A percentile compares a stretch with the other conserved stretches of the same genome.
Conservation (phyloP, 2,797 vertebrate genomes). For the Poliocrania exsul region DNA sequence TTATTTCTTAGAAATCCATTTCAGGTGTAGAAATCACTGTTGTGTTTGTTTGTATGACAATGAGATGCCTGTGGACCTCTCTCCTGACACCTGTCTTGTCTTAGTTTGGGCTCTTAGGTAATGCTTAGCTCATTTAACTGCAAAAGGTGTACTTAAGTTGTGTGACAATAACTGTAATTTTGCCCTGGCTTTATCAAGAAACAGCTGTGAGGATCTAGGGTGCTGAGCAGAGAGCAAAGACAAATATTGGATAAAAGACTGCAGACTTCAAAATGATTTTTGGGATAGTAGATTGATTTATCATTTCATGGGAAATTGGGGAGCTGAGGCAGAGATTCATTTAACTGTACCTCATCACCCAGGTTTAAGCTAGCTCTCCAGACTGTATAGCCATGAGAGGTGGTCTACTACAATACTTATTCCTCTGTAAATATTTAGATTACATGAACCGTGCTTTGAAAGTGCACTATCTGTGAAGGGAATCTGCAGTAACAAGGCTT, state of each 20-base stretch:
- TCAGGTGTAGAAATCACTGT: not conserved
- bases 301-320: not conserved
- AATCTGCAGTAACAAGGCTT: not conserved
- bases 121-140: not conserved
- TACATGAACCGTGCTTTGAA: not conserved
- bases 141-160: not conserved
- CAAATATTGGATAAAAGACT: not conserved
- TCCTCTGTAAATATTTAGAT: not conserved
- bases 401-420: not conserved
- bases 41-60: not conserved
- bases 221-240: not conserved
- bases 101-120: not conserved
- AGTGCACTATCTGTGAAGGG: not conserved
- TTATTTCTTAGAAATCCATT: slow-evolving; percentile 10
- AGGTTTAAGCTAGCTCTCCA: not conserved
- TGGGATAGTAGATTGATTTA: not conserved
- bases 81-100: not conserved
- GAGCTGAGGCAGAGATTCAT: not conserved
- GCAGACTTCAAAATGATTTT: not conserved
- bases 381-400: not conserved
- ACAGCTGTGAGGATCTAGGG: not conserved
- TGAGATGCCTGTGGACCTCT: not conserved
- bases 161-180: not conserved
- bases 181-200: not conserved
- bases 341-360: not conserved